Base-by-base conservation (phyloP, 2,113 vertebrate genomes). In the Vombatus ursinus region DNA sequence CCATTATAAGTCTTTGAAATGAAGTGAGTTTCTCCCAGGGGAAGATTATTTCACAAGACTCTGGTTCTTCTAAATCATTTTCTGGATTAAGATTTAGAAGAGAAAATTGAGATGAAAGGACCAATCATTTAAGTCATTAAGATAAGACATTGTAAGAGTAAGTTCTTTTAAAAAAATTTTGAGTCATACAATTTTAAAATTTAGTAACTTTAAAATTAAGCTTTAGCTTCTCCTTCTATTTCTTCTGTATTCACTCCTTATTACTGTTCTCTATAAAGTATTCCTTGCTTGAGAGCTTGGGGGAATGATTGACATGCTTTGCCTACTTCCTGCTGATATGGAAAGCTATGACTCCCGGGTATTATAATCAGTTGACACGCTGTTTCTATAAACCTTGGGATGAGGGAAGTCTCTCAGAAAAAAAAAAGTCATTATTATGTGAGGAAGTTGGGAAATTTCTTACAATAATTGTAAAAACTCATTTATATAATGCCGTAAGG, bases 1-100 rank as follows among this genome's bases (percentile, higher is more conserved):
- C 98, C 98, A 99, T 97, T 91, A 98, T 98, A 94, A 99, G 98
- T 96, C 97, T 98, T 96, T 98, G 98, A 95, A 99, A 99, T 84
- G 97, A 52, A 92, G 98, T 98, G 31, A 98, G 98, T 4, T 96
- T 97, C 96, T 98, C 98, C 98, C 98, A 99, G 50, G 97, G 97
- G 93, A 98, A 99, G 57, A 49, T n/a, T 31, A 94, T 19, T 68
- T 68, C 61, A 92, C 91, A 26, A 44, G 1, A 23, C 11, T 8
- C 0, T 0, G 47, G 54, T 47, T 96, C 95, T 94, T 95, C 92
- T 19, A 53, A 48, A 94, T 95, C 93, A 48, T 90, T 52, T 47
- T 91, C 96, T 96, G 52, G 26, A 49, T 92, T 31, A 8, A 68
- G 47, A 92, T 95, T 68, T 47, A 95, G 90, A 97, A 89, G 96